Evolutionary conservation across 2,888 invertebrate genomes (phyloP).

Genomic region (Cryptocephalus moraei): DNA sequence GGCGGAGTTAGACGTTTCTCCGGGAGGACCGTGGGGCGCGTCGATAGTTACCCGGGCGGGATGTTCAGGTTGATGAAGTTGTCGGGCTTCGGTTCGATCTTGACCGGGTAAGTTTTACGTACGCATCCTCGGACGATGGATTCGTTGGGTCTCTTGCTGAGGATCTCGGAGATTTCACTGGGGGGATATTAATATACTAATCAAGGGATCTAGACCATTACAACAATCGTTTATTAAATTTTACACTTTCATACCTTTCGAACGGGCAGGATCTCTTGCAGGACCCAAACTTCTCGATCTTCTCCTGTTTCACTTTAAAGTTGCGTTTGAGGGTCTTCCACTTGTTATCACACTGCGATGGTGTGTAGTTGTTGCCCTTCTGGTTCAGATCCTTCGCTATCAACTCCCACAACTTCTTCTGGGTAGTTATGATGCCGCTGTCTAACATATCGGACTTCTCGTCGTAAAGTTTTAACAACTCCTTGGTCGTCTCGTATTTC

Average conservation of each 20-base stretch:
- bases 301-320: conserved; percentile 11
- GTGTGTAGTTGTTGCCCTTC: conserved; percentile 11
- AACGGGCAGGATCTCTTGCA: conserved; percentile 13
- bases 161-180: conserved; percentile 14
- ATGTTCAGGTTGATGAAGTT: conserved; percentile 10
- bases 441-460: conserved; percentile 16
- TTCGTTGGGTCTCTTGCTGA: conserved; percentile 13
- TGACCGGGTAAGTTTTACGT: conserved; percentile 2
- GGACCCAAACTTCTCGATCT: conserved; percentile 8
- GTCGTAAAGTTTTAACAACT: conserved; percentile 14
- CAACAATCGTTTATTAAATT: too few species aligned
- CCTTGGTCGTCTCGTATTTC: conserved; percentile 13
- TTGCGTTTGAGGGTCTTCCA: conserved; percentile 15
- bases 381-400: conserved; percentile 14
- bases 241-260: conserved; percentile 9
- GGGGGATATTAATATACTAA: too few species aligned
- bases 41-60: conserved; percentile 11
- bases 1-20: too few species aligned
- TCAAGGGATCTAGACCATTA: too few species aligned
- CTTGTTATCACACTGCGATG: conserved; percentile 13
- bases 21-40: neutral
- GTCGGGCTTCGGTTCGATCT: conserved; percentile 3
- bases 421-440: conserved; percentile 14
- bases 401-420: conserved; percentile 15
- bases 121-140: conserved; percentile 5